phyloP scores from a whole-genome alignment of 2,888 invertebrate genomes.

The Patella ulyssiponensis region DNA sequence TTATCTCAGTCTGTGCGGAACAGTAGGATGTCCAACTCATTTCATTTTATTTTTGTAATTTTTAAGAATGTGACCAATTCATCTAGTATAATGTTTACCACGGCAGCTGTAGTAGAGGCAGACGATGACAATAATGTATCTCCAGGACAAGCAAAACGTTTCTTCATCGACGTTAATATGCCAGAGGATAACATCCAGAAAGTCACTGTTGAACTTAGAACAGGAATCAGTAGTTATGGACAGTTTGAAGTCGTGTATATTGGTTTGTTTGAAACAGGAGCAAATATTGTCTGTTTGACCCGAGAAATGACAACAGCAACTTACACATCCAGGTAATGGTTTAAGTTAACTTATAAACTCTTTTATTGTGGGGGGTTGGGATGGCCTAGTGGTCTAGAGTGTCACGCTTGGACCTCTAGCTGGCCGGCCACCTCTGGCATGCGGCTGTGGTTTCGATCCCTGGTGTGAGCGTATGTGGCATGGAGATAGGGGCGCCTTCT shows the following conservation, averaged over 20 bases:
- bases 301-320: slow-evolving; percentile 12
- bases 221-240: slow-evolving; percentile 38
- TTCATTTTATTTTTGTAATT: background rate
- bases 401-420: too few relatives aligned
- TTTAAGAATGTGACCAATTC: slow-evolving; percentile 33
- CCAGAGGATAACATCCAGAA: slow-evolving; percentile 39
- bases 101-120: slow-evolving; percentile 43
- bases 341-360: too few relatives aligned
- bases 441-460: too few relatives aligned
- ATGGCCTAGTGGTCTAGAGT: too few relatives aligned
- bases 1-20: too few relatives aligned
- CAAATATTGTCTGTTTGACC: slow-evolving; percentile 59
- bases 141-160: slow-evolving; percentile 45
- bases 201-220: slow-evolving; percentile 41
- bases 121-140: slow-evolving; percentile 37
- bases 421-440: too few relatives aligned
- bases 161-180: slow-evolving; percentile 40
- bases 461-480: too few relatives aligned
- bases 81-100: slow-evolving; percentile 29
- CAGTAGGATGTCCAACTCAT: too few relatives aligned
- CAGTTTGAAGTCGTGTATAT: slow-evolving; percentile 55
- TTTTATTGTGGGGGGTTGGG: too few relatives aligned
- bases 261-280: slow-evolving; percentile 50
- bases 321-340: background rate
- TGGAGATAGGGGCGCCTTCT: too few relatives aligned